Evolutionary conservation across 92 coral and sea anemone genomes (phyloP), one percentile per base, ranked within the genome.

Genomic region (Meandrina meandrites): DNA sequence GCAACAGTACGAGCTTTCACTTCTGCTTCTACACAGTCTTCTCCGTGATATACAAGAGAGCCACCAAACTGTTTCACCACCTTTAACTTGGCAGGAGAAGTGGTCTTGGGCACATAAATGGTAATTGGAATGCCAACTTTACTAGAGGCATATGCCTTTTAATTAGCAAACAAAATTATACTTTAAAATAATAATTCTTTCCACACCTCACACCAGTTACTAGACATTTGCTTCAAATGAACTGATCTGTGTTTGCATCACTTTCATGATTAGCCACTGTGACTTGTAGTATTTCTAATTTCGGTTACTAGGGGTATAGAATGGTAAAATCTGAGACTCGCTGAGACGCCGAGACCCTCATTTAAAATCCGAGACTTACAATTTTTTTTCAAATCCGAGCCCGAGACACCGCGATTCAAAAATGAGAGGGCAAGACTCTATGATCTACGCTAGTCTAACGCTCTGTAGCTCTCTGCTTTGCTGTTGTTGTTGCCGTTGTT

Each of bases 1-100:
- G 98, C 93, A 42, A 67, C 86, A 42, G 89, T 77, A 80, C 94
- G 90, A 30, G 98, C 98, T 71, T 74, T 87, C 11, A 67, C 86
- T 87, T 96, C 98, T 16, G 98, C 86, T 77, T 96, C 93, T 27
- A 93, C 95, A 81, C 98, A 96, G 53, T 95, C 96, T 51, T 84
- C 78, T 19, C 98, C 98, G 88, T 86, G 88, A 70, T 42, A 81
- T 78, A 86, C 85, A 14, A 94, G 35, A 22, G 58, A 28, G 7
- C 94, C 93, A 64, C 98, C 98, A 85, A 79, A 75, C 85, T 91
- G 91, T 82, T 90, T 86, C 24, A 94, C 88, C 56, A 79, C 94
- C 27, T 84, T 81, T n/a, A 79, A 80, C 85, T 94, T 96, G 62
- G 92, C 93, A 76, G 85, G 45, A 30, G 91, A 73, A 24, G 90